phyloP scores from a whole-genome alignment of 2,113 vertebrate genomes.

The Onychostruthus taczanowskii region DNA sequence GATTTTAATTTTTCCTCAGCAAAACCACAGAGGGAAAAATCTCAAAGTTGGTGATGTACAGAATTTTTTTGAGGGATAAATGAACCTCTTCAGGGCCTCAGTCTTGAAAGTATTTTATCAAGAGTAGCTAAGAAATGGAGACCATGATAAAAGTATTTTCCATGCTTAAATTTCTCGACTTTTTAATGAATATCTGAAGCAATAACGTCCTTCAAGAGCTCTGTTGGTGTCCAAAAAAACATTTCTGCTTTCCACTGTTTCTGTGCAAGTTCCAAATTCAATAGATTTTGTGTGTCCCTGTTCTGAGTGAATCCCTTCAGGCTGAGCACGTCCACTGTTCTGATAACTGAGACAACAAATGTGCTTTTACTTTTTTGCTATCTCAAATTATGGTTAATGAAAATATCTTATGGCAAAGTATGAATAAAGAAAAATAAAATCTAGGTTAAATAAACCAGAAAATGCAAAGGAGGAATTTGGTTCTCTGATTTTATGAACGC shows the following conservation, averaged over 20 bases:
- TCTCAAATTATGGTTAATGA: neutral
- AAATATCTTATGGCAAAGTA: neutral
- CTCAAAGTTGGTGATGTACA: neutral
- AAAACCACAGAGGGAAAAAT: neutral
- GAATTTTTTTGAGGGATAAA: neutral
- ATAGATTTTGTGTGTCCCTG: neutral
- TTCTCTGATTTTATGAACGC: neutral
- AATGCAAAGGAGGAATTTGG: neutral
- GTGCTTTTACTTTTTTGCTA: neutral
- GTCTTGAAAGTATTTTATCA: neutral
- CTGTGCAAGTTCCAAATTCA: neutral
- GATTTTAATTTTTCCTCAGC: neutral
- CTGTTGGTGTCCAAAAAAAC: neutral
- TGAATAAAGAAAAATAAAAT: neutral
- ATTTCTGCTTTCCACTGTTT: neutral
- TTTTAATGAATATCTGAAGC: neutral
- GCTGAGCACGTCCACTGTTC: fast-evolving
- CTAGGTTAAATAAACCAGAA: neutral
- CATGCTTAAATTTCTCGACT: neutral
- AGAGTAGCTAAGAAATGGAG: neutral
- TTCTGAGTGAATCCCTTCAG: neutral
- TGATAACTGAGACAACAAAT: neutral
- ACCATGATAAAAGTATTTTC: neutral
- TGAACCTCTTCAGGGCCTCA: neutral
- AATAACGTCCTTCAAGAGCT: neutral